A percentile compares a stretch with the other conserved stretches of the same genome.
Conservation (phyloP, 92 coral and sea anemone genomes). For the Epizoanthus stellaris region DNA sequence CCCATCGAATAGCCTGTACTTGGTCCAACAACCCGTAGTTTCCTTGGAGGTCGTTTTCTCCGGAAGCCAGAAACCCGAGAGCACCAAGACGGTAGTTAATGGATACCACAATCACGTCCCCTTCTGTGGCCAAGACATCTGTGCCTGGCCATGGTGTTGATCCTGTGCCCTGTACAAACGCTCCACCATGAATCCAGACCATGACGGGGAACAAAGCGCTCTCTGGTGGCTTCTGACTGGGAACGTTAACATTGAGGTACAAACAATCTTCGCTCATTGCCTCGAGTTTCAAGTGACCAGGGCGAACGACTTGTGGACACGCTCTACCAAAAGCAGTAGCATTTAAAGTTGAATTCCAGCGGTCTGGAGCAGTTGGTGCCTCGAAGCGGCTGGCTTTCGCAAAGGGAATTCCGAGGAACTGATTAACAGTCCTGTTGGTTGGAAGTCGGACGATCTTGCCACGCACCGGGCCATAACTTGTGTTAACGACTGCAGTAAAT, state of each 20-base stretch:
- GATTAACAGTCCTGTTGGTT: conserved; percentile 53
- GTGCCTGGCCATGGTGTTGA: conserved; percentile 45
- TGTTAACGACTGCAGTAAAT: conserved; percentile 31
- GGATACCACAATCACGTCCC: conserved; percentile 67
- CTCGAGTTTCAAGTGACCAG: conserved; percentile 7
- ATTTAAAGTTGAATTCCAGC: conserved; percentile 48
- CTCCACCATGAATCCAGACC: conserved; percentile 77
- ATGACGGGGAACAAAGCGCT: conserved; percentile 53
- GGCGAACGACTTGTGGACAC: conserved; percentile 60
- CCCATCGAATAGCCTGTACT: conserved; percentile 66
- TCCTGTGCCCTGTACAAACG: conserved; percentile 41
- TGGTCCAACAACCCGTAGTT: conserved; percentile 72
- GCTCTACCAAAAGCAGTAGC: conserved; percentile 56
- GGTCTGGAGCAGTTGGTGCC: conserved; percentile 54
- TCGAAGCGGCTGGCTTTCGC: conserved; percentile 65
- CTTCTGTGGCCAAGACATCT: conserved; percentile 59
- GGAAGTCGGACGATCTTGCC: conserved; percentile 49
- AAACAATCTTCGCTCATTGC: conserved; percentile 60
- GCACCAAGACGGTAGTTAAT: conserved; percentile 73
- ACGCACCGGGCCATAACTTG: conserved; percentile 58
- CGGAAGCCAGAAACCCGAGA: conserved; percentile 65
- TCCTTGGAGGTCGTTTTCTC: conserved; percentile 65
- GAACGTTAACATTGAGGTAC: conserved; percentile 61
- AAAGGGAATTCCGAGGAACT: conserved; percentile 75
- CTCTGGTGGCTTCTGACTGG: conserved; percentile 24